These are phyloP conservation scores for Gadus macrocephalus DNA, from an alignment of 2,113 vertebrate species.

Conservation along the genomic window DNA sequence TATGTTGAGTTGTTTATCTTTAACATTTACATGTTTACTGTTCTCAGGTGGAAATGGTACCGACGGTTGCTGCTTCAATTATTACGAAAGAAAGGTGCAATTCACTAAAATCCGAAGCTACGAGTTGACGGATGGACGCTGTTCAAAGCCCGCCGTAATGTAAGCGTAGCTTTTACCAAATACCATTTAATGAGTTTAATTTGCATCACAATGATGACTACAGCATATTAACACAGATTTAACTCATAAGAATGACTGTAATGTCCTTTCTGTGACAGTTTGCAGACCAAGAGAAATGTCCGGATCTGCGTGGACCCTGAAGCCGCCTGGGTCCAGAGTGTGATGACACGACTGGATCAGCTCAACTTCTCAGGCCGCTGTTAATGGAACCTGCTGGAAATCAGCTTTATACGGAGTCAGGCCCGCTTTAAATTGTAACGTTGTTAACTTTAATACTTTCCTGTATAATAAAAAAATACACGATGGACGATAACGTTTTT, in stretches of 20 bases:
- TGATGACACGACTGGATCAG: not conserved
- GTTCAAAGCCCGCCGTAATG: slow-evolving; percentile 36
- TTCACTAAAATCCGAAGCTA: fast-evolving
- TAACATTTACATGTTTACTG: not conserved
- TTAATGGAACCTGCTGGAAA: not conserved
- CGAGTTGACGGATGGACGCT: slow-evolving; percentile 8
- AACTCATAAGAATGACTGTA: not conserved
- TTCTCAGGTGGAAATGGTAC: slow-evolving; percentile 14
- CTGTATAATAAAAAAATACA: no score
- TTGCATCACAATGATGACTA: not conserved
- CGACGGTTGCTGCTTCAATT: slow-evolving; percentile 48
- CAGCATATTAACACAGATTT: not conserved
- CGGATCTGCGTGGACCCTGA: slow-evolving; percentile 2
- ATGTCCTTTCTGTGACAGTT: not conserved
- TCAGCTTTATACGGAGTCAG: no score
- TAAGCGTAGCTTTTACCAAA: slow-evolving; percentile 28
- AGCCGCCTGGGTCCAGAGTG: not conserved
- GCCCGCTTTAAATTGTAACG: no score
- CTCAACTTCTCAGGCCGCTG: not conserved
- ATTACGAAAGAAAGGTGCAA: not conserved
- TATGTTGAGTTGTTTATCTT: not conserved
- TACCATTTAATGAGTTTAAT: not conserved
- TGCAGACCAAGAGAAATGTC: not conserved
- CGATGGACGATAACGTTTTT: no score
- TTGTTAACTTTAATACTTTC: no score